Evolutionary conservation across 1,140 invertebrate genomes (phyloP).

Genomic region (Tetramorium alpestre): DNA sequence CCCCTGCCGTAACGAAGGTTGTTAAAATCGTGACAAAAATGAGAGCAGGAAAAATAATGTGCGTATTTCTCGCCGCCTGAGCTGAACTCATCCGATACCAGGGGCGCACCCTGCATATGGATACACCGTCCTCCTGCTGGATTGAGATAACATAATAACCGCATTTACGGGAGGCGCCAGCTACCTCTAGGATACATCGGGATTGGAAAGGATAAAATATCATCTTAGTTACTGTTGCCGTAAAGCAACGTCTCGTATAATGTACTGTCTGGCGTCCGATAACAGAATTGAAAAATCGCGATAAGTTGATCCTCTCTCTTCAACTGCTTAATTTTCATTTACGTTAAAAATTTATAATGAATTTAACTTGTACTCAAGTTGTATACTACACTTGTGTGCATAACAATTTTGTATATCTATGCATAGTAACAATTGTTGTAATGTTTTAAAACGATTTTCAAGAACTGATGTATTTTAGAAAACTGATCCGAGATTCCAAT

Average conservation of each 20-base stretch:
- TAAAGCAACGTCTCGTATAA: slow-evolving; percentile 59
- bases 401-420: background rate
- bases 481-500: background rate
- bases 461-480: background rate
- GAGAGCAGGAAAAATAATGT: slow-evolving; percentile 64
- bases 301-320: background rate
- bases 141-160: slow-evolving; percentile 79
- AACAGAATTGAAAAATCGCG: slow-evolving; percentile 43
- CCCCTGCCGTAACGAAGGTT: slow-evolving; percentile 62
- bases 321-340: slow-evolving; percentile 2
- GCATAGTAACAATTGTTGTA: background rate
- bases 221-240: slow-evolving; percentile 65
- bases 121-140: slow-evolving; percentile 68
- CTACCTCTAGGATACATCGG: slow-evolving; percentile 70
- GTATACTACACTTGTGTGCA: background rate
- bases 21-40: slow-evolving; percentile 62
- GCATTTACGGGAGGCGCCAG: slow-evolving; percentile 72
- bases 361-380: no score
- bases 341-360: background rate
- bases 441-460: background rate
- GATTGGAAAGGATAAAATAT: slow-evolving; percentile 73
- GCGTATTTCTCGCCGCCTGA: slow-evolving; percentile 49
- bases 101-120: slow-evolving; percentile 52
- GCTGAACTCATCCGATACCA: slow-evolving; percentile 55
- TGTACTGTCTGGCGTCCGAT: slow-evolving; percentile 44